A percentile compares a stretch with the other conserved stretches of the same genome.
phyloP scores from a whole-genome alignment of 2,888 invertebrate genomes.

The Orgyia antiqua region DNA sequence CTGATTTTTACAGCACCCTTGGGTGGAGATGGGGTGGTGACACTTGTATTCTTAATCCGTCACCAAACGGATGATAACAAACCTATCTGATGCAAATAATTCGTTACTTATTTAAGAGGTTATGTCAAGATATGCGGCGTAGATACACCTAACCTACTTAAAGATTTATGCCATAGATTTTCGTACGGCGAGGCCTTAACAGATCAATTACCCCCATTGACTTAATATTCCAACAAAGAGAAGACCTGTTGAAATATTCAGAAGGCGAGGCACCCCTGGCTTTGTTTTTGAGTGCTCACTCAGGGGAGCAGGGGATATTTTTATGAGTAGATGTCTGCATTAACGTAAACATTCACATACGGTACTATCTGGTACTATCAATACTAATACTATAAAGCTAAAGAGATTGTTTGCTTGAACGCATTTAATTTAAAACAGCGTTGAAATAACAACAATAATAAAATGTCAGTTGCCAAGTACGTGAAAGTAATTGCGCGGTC shows the following conservation, averaged over 20 bases:
- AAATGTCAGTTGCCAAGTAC: neutral
- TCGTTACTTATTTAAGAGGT: slow-evolving; percentile 20
- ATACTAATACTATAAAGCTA: too few relatives aligned
- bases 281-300: slow-evolving; percentile 71
- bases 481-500: slow-evolving; percentile 30
- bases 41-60: too few relatives aligned
- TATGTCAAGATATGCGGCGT: slow-evolving; percentile 21
- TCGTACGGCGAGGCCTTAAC: slow-evolving; percentile 47
- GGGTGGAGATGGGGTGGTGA: too few relatives aligned
- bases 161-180: slow-evolving; percentile 50
- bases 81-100: too few relatives aligned
- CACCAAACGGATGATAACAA: too few relatives aligned
- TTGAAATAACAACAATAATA: too few relatives aligned
- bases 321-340: slow-evolving; percentile 65
- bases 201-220: slow-evolving; percentile 76
- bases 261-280: slow-evolving; percentile 51
- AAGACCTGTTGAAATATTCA: slow-evolving; percentile 75
- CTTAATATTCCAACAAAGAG: slow-evolving; percentile 74
- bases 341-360: slow-evolving; percentile 63
- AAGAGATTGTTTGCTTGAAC: too few relatives aligned
- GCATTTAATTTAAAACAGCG: too few relatives aligned
- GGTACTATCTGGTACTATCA: too few relatives aligned
- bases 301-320: slow-evolving; percentile 53
- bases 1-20: too few relatives aligned
- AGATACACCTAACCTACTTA: slow-evolving; percentile 35